Base-by-base conservation (phyloP, 2,113 vertebrate species). In the Cnemophilus loriae region DNA sequence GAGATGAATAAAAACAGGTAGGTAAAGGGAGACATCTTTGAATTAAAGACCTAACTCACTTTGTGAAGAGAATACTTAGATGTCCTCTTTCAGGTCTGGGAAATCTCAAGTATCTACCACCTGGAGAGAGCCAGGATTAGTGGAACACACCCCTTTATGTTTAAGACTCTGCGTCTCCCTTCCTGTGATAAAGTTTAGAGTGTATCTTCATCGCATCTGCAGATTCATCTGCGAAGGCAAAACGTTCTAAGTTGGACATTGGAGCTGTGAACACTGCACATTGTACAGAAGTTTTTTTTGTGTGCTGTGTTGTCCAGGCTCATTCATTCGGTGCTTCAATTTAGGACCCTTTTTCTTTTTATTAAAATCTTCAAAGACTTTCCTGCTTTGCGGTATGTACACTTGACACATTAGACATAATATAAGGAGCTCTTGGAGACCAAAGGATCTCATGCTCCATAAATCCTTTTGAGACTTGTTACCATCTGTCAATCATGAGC, bases 391-490 rank as follows among this genome's bases (percentile, higher is more conserved):
- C 13, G 78, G 32, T 90, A 84, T 79, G 7, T 82, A 27, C 27
- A 33, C 14, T 90, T 74, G 80, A 77, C 39, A 52, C 1, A 0
- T 87, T 57, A 80, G 46, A 79, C 65, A 76, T 39, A 92, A 59
- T 68, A 86, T 70, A 84, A 95, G 2, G 32, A 85, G 39, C 63
- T 69, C 64, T 78, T 83, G n/a, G 49, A 92, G 49, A 55, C 84
- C 83, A 94, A 75, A 95, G n/a, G 9, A 21, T 79, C 23, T 91
- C 65, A 63, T 77, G 44, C 14, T 91, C 37, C 68, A 65, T 71
- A 92, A 83, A 92, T 94, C 86, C 46, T 94, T 63, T 65, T 83
- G 63, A 84, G 69, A 56, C 67, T 84, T 87, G 8, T 83, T 97
- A 93, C 23, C 39, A 50, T 28, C 47, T 63, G 64, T 74, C 95